Conservation (phyloP, 2,797 vertebrate genomes). For the Thalassophryne amazonica region DNA sequence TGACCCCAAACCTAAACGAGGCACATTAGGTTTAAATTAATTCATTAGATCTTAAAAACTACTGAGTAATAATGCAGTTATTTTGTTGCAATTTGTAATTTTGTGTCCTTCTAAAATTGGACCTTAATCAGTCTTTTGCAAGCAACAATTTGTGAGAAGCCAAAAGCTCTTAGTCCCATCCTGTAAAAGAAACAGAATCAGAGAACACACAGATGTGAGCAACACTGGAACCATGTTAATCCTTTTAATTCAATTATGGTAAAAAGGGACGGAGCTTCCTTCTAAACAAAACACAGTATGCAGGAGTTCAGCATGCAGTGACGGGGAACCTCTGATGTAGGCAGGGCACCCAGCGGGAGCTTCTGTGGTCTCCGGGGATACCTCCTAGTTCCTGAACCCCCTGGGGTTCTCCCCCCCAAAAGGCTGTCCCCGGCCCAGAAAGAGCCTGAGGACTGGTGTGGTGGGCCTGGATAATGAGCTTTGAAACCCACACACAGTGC, state of each 20-base stretch:
- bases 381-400: slow-evolving; percentile 53
- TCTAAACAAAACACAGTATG: slow-evolving; percentile 73
- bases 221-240: slow-evolving; percentile 75
- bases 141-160: slow-evolving; percentile 15
- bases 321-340: slow-evolving; percentile 62
- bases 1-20: too few species aligned
- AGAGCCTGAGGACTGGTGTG: slow-evolving; percentile 40
- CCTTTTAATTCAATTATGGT: slow-evolving; percentile 81
- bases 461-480: slow-evolving; percentile 52
- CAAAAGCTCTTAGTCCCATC: slow-evolving; percentile 14
- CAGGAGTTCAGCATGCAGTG: slow-evolving; percentile 62
- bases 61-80: too few species aligned
- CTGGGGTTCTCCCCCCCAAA: slow-evolving; percentile 40
- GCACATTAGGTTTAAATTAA: too few species aligned
- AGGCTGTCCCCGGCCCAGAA: slow-evolving; percentile 27
- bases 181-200: slow-evolving; percentile 52
- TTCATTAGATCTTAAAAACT: too few species aligned
- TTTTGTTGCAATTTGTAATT: too few species aligned
- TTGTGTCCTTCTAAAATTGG: too few species aligned
- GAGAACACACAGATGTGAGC: slow-evolving; percentile 73
- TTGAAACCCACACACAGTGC: slow-evolving; percentile 37
- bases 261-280: slow-evolving; percentile 71
- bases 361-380: slow-evolving; percentile 69
- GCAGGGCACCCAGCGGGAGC: slow-evolving; percentile 58
- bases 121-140: too few species aligned